A percentile compares a stretch with the other conserved stretches of the same genome.
Evolutionary conservation across 2,113 vertebrate genomes (phyloP).

Genomic region (Amia ocellicauda): DNA sequence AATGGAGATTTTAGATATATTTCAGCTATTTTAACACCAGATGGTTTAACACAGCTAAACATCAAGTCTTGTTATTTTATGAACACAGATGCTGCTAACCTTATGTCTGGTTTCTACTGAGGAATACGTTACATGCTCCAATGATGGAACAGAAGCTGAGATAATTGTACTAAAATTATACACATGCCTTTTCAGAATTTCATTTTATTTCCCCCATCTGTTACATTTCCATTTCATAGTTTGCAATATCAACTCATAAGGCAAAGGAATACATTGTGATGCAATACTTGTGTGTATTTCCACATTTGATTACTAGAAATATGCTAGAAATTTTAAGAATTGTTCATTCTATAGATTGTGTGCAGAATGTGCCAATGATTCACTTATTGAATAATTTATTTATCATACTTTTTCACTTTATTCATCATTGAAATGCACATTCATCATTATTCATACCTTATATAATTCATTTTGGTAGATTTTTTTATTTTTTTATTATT

Average conservation of each 20-base stretch:
- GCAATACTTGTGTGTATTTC: no score
- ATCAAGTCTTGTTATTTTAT: neutral
- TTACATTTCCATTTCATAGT: conserved; percentile 8
- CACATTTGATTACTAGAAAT: no score
- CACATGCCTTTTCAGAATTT: conserved; percentile 30
- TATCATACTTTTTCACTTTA: no score
- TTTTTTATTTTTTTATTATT: no score
- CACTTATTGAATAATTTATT: no score
- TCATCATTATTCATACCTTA: no score
- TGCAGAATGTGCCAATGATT: no score
- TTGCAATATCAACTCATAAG: conserved; percentile 6
- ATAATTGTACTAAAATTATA: conserved; percentile 41
- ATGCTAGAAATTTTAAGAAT: no score
- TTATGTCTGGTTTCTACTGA: conserved; percentile 24
- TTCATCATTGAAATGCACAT: no score
- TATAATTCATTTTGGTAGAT: no score
- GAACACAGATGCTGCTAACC: conserved; percentile 23
- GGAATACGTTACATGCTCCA: conserved; percentile 35
- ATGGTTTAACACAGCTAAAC: neutral
- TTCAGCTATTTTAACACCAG: neutral
- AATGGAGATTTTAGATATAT: neutral
- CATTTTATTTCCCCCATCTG: conserved; percentile 38
- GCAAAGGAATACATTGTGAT: no score
- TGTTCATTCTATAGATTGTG: no score
- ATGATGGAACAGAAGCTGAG: conserved; percentile 38